phyloP scores from a whole-genome alignment of 2,113 vertebrate species.

The Montifringilla adamsi region DNA sequence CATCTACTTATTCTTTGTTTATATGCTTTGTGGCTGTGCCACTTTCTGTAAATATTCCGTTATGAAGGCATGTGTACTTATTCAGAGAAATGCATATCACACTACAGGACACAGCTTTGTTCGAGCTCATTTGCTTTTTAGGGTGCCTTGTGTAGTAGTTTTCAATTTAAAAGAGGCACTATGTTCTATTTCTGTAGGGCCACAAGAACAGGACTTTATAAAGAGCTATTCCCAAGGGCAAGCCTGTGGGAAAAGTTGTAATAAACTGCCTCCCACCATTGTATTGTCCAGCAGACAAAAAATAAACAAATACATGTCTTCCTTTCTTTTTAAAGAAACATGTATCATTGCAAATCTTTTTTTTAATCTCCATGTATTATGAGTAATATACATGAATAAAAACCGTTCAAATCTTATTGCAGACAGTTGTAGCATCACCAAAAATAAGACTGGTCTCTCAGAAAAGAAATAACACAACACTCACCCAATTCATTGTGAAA shows the following conservation, averaged over 20 bases:
- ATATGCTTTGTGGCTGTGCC: background rate
- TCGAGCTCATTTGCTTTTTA: background rate
- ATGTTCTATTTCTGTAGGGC: constrained; percentile 57
- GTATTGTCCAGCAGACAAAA: constrained; percentile 61
- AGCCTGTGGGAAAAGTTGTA: constrained; percentile 64
- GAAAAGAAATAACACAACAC: background rate
- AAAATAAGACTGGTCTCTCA: background rate
- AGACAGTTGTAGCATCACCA: background rate
- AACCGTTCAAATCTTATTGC: background rate
- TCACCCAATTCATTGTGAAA: background rate
- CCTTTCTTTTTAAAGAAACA: constrained; percentile 57
- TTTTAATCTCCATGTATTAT: background rate
- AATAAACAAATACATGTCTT: constrained; percentile 60
- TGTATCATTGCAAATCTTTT: background rate
- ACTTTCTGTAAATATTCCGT: background rate
- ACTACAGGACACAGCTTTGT: constrained; percentile 31
- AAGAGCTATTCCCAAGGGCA: constrained; percentile 57
- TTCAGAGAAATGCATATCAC: background rate
- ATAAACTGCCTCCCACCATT: constrained; percentile 73
- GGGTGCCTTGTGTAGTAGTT: background rate
- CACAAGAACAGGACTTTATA: constrained; percentile 34
- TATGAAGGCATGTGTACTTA: background rate
- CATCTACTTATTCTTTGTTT: background rate
- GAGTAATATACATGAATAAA: background rate
- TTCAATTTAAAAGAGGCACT: constrained; percentile 42